A percentile compares a stretch with the other conserved stretches of the same genome.
phyloP scores from a whole-genome alignment of 1,140 invertebrate genomes.

The Ylistrum balloti region DNA sequence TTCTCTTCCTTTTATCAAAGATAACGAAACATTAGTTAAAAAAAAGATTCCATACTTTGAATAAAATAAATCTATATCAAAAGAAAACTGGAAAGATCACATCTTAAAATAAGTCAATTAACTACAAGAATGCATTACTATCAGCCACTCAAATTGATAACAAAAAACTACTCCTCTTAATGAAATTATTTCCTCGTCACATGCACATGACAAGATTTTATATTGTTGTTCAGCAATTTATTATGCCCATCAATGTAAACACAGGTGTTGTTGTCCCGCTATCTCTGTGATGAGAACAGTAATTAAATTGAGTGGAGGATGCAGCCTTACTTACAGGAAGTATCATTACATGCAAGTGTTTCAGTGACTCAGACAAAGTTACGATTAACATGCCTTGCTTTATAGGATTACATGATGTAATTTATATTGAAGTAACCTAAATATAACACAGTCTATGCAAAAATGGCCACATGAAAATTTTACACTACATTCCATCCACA shows the following conservation, averaged over 20 bases:
- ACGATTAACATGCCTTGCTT: not conserved
- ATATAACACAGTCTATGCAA: too few relatives aligned
- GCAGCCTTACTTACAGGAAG: not conserved
- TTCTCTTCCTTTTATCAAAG: too few relatives aligned
- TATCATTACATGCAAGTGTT: not conserved
- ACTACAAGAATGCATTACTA: too few relatives aligned
- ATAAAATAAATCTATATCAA: too few relatives aligned
- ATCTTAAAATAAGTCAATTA: too few relatives aligned
- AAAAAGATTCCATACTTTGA: too few relatives aligned
- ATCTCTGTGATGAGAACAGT: not conserved
- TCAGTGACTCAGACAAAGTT: not conserved
- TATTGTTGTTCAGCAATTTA: not conserved
- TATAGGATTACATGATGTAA: not conserved
- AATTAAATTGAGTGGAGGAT: not conserved
- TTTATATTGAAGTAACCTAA: too few relatives aligned
- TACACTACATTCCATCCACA: not conserved
- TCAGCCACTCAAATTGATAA: not conserved
- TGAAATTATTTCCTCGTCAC: not conserved
- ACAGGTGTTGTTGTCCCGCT: not conserved
- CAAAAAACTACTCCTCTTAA: not conserved
- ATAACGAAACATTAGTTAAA: too few relatives aligned
- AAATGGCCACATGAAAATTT: too few relatives aligned
- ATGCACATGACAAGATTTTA: slow-evolving; percentile 3
- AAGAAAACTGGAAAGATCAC: too few relatives aligned
- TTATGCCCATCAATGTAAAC: not conserved